These are phyloP conservation scores for Paraplagusia blochii DNA, from an alignment of 2,113 vertebrate species.

Conservation along the genomic window DNA sequence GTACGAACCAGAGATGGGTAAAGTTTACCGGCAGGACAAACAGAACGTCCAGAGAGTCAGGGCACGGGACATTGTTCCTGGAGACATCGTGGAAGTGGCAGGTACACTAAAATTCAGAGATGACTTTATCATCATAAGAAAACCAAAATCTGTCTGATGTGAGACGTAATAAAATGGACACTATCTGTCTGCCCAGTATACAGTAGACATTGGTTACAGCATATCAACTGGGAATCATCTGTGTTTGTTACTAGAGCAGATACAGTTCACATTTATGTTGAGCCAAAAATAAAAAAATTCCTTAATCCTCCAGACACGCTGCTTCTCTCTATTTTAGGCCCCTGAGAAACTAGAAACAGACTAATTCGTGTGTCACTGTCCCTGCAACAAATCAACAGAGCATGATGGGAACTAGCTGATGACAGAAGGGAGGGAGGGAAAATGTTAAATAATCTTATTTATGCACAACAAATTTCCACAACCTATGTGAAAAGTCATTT, in stretches of 20 bases:
- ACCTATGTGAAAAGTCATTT: too few species aligned
- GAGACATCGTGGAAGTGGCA: slow-evolving; percentile 80
- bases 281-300: slow-evolving; percentile 17
- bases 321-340: slow-evolving; percentile 33
- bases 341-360: slow-evolving; percentile 27
- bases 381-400: slow-evolving; percentile 23
- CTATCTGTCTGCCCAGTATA: too few species aligned
- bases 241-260: too few species aligned
- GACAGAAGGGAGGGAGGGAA: background rate
- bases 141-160: too few species aligned
- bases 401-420: slow-evolving; percentile 48
- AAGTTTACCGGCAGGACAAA: slow-evolving; percentile 79
- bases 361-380: slow-evolving; percentile 20
- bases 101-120: slow-evolving; percentile 51
- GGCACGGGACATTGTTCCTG: slow-evolving; percentile 78
- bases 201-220: too few species aligned
- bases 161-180: too few species aligned
- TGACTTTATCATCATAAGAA: background rate
- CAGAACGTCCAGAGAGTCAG: slow-evolving; percentile 77
- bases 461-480: too few species aligned
- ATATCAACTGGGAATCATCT: too few species aligned
- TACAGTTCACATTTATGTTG: background rate
- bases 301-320: slow-evolving; percentile 39
- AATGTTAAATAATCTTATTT: too few species aligned
- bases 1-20: slow-evolving; percentile 81